phyloP scores from a whole-genome alignment of 2,888 invertebrate genomes.

The Pammene fasciana region DNA sequence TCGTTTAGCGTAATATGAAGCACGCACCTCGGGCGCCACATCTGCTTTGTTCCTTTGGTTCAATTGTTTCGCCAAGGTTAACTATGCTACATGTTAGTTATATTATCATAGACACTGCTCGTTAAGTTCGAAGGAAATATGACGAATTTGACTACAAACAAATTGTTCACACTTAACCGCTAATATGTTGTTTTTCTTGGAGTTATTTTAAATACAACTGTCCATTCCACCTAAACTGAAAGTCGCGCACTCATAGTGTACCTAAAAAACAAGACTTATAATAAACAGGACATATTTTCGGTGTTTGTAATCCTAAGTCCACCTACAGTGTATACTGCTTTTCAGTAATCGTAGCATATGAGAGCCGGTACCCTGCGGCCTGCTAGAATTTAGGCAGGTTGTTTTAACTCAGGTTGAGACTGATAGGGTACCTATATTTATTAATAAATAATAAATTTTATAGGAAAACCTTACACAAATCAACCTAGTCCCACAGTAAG shows the following conservation, averaged over 20 bases:
- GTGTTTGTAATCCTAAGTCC: no score
- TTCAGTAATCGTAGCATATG: no score
- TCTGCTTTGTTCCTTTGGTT: conserved; percentile 59
- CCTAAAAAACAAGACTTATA: no score
- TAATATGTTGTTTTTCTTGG: conserved; percentile 31
- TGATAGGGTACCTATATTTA: no score
- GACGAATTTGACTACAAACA: conserved; percentile 28
- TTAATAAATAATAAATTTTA: no score
- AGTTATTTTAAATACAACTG: conserved; percentile 20
- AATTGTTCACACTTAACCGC: conserved; percentile 24
- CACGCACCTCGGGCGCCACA: conserved; percentile 55
- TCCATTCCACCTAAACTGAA: background rate
- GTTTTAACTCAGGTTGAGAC: no score
- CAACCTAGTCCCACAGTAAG: no score
- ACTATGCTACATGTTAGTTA: conserved; percentile 42
- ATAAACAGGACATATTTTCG: no score
- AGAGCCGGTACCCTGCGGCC: no score
- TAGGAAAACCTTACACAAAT: no score
- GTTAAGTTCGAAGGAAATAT: conserved; percentile 32
- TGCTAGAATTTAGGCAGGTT: no score
- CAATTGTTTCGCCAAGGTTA: conserved; percentile 59
- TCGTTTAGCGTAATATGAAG: conserved; percentile 48
- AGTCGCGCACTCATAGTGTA: background rate
- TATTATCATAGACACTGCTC: conserved; percentile 28
- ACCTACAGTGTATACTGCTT: no score